Percentiles rank a stretch among this genome's conserved stretches.
Evolutionary conservation across 2,888 invertebrate species (phyloP).

Genomic region (Danaus chrysippus): DNA sequence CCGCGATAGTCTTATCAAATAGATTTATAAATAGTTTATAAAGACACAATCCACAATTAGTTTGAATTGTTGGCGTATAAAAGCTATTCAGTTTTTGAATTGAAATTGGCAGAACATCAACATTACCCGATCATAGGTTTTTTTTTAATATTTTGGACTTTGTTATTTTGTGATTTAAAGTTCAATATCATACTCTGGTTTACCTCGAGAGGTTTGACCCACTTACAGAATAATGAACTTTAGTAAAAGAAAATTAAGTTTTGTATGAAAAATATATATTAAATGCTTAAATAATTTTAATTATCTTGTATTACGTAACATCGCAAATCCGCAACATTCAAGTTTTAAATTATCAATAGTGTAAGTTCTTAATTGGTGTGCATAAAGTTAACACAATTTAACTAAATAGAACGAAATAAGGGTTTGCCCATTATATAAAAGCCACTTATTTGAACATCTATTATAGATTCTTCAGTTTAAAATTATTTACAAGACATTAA

Average conservation of each 20-base stretch:
- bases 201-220: neutral
- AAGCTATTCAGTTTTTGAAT: slow-evolving; percentile 20
- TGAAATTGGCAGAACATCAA: slow-evolving; percentile 30
- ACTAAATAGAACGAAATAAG: too few species aligned
- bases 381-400: too few species aligned
- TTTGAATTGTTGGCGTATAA: slow-evolving; percentile 19
- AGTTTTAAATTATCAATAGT: too few species aligned
- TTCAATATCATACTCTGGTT: slow-evolving; percentile 10
- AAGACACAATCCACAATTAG: slow-evolving; percentile 24
- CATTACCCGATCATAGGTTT: slow-evolving; percentile 22
- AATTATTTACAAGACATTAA: too few species aligned
- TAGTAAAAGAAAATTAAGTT: neutral
- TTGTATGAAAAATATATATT: neutral
- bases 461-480: too few species aligned
- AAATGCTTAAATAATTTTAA: too few species aligned
- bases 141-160: slow-evolving; percentile 12
- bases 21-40: slow-evolving; percentile 11
- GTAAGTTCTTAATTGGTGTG: too few species aligned
- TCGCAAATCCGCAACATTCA: too few species aligned
- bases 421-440: too few species aligned
- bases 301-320: too few species aligned
- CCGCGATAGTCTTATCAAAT: neutral
- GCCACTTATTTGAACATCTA: too few species aligned
- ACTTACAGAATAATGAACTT: neutral
- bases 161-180: slow-evolving; percentile 11